phyloP scores from a whole-genome alignment of 1,140 invertebrate genomes.

The Condylostylus longicornis region DNA sequence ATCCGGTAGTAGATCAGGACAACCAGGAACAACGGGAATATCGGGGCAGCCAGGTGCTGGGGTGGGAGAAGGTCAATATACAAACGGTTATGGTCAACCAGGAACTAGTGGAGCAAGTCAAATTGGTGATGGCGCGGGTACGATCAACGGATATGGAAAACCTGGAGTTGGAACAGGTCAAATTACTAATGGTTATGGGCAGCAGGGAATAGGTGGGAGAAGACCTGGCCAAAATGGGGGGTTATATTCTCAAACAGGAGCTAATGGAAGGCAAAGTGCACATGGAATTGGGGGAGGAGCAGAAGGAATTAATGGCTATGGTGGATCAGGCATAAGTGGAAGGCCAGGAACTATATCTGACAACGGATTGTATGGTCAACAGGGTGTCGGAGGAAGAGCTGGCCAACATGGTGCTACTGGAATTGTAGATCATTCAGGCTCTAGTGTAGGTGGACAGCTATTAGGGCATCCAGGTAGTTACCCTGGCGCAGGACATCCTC shows the following conservation, averaged over 20 bases:
- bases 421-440: constrained; percentile 2
- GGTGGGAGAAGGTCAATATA: background rate
- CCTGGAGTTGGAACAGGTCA: background rate
- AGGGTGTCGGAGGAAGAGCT: constrained; percentile 1
- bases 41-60: constrained; percentile 3
- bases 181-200: no score
- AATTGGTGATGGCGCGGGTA: no score
- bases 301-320: background rate
- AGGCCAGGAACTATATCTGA: background rate
- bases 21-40: no score
- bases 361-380: no score
- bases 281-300: background rate
- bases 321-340: constrained; percentile 5
- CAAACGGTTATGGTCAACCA: background rate
- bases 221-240: no score
- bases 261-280: background rate
- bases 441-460: constrained; percentile 8
- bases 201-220: no score
- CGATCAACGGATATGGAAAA: no score
- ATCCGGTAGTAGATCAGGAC: no score
- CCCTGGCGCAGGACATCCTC: no score
- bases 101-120: background rate
- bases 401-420: constrained; percentile 6
- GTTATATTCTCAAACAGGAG: no score
- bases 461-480: no score